Evolutionary conservation across 1,140 invertebrate genomes (phyloP).

Genomic region (Anagrus nilaparvatae): DNA sequence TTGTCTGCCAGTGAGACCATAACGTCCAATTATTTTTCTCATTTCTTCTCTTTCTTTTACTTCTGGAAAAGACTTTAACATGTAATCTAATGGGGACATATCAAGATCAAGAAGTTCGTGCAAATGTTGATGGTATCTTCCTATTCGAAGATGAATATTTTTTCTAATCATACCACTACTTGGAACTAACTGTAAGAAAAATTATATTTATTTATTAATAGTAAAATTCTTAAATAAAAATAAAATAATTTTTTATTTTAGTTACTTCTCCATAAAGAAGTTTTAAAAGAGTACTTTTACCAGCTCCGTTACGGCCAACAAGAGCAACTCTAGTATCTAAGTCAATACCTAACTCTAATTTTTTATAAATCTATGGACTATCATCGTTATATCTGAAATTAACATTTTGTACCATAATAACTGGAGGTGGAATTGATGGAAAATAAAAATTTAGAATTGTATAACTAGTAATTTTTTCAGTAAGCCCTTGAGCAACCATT

Average conservation of each 20-base stretch:
- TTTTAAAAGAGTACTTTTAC: slow-evolving; percentile 96
- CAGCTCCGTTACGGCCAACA: slow-evolving; percentile 98
- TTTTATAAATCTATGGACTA: slow-evolving; percentile 88
- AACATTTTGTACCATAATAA: slow-evolving; percentile 98
- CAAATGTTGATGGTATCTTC: slow-evolving; percentile 97
- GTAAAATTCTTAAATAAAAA: not conserved
- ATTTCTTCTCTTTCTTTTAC: slow-evolving; percentile 98
- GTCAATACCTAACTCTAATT: slow-evolving; percentile 98
- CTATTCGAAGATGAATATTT: slow-evolving; percentile 95
- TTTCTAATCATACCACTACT: slow-evolving; percentile 94
- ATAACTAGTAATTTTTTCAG: slow-evolving; percentile 85
- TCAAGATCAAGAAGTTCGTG: slow-evolving; percentile 94
- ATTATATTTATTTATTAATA: slow-evolving; percentile 3
- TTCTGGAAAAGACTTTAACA: slow-evolving; percentile 95
- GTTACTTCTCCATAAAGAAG: slow-evolving; percentile 86
- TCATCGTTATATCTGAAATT: slow-evolving; percentile 87
- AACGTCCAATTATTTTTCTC: slow-evolving; percentile 97
- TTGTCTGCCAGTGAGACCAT: slow-evolving; percentile 91
- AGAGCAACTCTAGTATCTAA: slow-evolving; percentile 92
- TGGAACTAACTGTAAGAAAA: slow-evolving; percentile 66
- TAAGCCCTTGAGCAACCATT: slow-evolving; percentile 96
- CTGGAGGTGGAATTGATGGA: slow-evolving; percentile 94
- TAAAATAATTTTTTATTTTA: slow-evolving; percentile 16
- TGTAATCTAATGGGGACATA: slow-evolving; percentile 92
- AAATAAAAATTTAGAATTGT: slow-evolving; percentile 93